Base-by-base conservation (phyloP, 1,140 invertebrate species). In the Pteromalus puparum region DNA sequence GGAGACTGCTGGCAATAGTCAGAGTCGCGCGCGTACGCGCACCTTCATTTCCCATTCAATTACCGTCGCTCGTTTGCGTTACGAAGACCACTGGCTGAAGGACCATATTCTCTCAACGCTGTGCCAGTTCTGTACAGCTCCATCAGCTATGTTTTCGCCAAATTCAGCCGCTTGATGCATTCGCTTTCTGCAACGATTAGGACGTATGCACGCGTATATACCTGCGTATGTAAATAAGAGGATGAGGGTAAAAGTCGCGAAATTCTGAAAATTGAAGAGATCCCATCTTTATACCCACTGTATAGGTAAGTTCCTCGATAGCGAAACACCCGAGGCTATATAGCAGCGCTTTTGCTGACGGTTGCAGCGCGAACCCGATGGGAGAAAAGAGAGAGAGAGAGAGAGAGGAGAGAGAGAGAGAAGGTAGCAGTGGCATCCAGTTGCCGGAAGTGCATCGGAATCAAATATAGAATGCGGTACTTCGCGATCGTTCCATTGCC, bases 31-130 rank as follows among this genome's bases (percentile, higher is more conserved):
- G 30, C 21, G 1, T n/a, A n/a, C n/a, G 77, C 48, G 30, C 10
- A 42, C n/a, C 77, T 79, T 79, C 77, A 68, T 79, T 79, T 79
- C 77, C 77, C 61, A 79, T 67, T 79, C 77, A 79, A 79, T 79
- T 79, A 79, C 61, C 30, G 21, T 68, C 77, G 76, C 48, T 79
- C 77, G 34, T 79, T 79, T 67, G 15, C 77, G 77, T 70, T 65
- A 65, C 10, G 10, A 26, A n/a, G 77, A 79, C 1, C 1, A 24
- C 46, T 10, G 28, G 53, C 7, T 15, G 5, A 18, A 67, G 34
- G 34, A 24, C 53, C 61, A 68, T 68, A 67, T 79, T 79, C 61
- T 67, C 28, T 15, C 28, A 30, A 46, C n/a, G n/a, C n/a, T n/a
- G n/a, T n/a, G n/a, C n/a, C n/a, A n/a, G n/a, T n/a, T n/a, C n/a